A percentile compares a stretch with the other conserved stretches of the same genome.
These are phyloP conservation scores for Rhaphigaster nebulosa DNA, from an alignment of 2,888 invertebrate genomes.

Conservation along the genomic window DNA sequence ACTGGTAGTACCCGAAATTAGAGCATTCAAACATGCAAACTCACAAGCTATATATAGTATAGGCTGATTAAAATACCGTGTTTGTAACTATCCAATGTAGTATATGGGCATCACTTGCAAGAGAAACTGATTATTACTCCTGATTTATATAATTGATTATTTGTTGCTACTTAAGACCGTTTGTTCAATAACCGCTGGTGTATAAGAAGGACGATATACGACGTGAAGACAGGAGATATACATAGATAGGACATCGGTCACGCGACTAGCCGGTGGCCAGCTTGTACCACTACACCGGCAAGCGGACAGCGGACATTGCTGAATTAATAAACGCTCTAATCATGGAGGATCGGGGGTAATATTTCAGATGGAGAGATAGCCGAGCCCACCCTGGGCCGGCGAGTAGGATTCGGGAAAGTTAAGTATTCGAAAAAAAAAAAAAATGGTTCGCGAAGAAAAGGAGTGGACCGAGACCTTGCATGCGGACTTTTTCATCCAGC, in stretches of 20 bases:
- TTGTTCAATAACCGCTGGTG: neutral
- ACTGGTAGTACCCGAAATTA: too few relatives aligned
- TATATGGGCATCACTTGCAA: too few relatives aligned
- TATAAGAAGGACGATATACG: neutral
- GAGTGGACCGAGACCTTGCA: constrained; percentile 6
- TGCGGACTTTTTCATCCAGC: neutral
- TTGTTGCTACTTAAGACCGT: neutral
- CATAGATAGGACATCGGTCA: neutral
- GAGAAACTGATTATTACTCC: too few relatives aligned
- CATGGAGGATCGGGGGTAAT: neutral
- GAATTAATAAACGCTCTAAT: neutral
- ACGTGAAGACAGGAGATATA: neutral
- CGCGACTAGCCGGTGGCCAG: neutral
- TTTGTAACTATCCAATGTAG: too few relatives aligned
- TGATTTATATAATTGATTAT: neutral
- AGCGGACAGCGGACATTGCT: neutral
- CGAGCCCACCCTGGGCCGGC: neutral
- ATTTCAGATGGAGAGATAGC: neutral
- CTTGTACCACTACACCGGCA: neutral
- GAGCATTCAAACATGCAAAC: too few relatives aligned
- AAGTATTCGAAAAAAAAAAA: neutral
- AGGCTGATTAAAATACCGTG: too few relatives aligned
- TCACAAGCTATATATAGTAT: too few relatives aligned
- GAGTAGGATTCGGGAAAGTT: neutral
- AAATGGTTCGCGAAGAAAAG: neutral